A percentile compares a stretch with the other conserved stretches of the same genome.
Evolutionary conservation across 2,888 invertebrate species (phyloP).

Genomic region (Drosophila quinaria): DNA sequence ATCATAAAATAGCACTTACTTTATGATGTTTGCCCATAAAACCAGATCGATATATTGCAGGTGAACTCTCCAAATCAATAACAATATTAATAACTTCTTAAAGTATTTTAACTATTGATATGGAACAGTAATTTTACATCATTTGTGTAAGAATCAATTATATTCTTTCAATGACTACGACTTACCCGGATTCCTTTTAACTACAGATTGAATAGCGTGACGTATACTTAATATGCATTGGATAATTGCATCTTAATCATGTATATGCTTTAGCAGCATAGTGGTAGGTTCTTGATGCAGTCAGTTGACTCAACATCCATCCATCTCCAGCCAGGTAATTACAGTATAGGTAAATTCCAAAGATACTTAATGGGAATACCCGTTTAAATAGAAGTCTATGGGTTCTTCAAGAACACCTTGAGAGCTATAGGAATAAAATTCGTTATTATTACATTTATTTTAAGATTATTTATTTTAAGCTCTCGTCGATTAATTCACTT

Average conservation of each 20-base stretch:
- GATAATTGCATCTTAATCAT: background rate
- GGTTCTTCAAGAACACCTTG: background rate
- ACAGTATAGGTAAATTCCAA: constrained; percentile 7
- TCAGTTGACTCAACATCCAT: background rate
- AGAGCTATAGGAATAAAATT: background rate
- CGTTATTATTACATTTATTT: background rate
- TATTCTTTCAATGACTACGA: background rate
- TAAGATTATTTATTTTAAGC: background rate
- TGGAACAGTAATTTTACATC: background rate
- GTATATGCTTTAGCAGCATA: background rate
- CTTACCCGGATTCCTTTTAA: background rate
- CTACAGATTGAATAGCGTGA: constrained; percentile 17
- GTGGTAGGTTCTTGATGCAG: constrained; percentile 3
- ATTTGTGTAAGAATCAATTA: background rate
- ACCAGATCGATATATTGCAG: constrained; percentile 25
- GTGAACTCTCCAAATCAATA: constrained; percentile 9
- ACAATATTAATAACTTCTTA: constrained; percentile 4
- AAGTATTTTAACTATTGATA: background rate
- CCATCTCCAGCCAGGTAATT: background rate
- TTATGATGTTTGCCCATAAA: constrained; percentile 15
- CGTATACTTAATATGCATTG: constrained; percentile 42
- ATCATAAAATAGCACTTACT: constrained; percentile 34
- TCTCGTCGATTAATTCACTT: background rate
- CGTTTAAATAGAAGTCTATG: background rate
- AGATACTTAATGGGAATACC: background rate